A percentile compares a stretch with the other conserved stretches of the same genome.
These are phyloP conservation scores for Callocephalon fimbriatum DNA, from an alignment of 2,113 vertebrate species.

Conservation along the genomic window DNA sequence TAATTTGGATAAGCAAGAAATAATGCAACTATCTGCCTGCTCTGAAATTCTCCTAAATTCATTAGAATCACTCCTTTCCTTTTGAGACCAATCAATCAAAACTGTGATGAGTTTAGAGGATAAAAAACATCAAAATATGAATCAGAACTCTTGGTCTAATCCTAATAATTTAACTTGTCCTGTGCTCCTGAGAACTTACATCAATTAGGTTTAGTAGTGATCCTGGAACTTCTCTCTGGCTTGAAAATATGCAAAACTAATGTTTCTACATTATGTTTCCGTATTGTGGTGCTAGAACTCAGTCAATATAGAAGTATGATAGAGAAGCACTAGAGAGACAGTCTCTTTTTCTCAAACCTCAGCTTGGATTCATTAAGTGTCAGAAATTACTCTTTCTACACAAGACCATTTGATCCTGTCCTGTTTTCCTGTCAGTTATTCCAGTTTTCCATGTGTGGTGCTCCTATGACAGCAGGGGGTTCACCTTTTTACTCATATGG, in stretches of 20 bases:
- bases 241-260: not conserved
- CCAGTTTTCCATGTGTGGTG: not conserved
- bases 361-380: not conserved
- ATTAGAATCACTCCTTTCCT: not conserved
- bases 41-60: not conserved
- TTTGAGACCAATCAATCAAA: not conserved
- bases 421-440: not conserved
- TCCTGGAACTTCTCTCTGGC: not conserved
- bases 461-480: not conserved
- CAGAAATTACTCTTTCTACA: not conserved
- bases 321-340: not conserved
- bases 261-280: not conserved
- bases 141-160: not conserved
- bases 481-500: fast-evolving
- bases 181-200: not conserved
- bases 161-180: not conserved
- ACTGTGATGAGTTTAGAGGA: not conserved
- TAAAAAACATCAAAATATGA: not conserved
- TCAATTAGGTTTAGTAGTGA: not conserved
- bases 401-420: not conserved
- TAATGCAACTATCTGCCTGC: not conserved
- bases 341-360: not conserved
- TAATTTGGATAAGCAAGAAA: not conserved
- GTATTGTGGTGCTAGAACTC: not conserved
- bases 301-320: not conserved